Evolutionary conservation across 2,797 vertebrate species (phyloP), one percentile per base, ranked within the genome.

Genomic region (Eulemur mongoz): DNA sequence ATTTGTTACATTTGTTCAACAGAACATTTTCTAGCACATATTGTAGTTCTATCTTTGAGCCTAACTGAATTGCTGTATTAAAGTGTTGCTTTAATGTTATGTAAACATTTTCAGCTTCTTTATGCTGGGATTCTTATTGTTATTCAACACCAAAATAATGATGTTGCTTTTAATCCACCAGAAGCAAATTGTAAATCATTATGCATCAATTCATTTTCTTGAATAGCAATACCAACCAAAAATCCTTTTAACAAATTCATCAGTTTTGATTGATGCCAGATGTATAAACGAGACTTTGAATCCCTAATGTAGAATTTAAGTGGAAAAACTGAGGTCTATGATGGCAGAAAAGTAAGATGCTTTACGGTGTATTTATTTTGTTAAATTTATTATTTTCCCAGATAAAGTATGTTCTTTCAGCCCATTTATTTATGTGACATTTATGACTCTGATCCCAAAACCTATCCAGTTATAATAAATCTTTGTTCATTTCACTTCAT

Each of bases 381-480:
- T 94, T 94, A 75, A 95, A 93, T 79, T 85, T 45, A 92, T 88
- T 88, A 65, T 90, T 88, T 96, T 70, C 12, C n/a, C 50, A 65
- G 50, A 76, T 48, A 83, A 94, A 92, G 27, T 93, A 48, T 22
- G 69, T 35, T 93, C 43, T 52, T 92, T 76, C 6, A 38, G 45
- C 17, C 5, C 32, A 79, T 82, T 93, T 95, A 69, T 78, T 94
- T 85, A 61, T 65, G 30, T 88, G 63, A 43, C 78, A 87, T 94
- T 92, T 84, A 54, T 81, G 88, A 92, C 32, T 93, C 48, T 96
- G 22, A 10, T 75, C 80, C 82, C 50, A 87, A 94, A 93, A 69
- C 18, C 50, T 91, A 88, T 23, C 78, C 20, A 70, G 45, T 76
- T 83, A 40, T 30, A 61, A 90, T n/a, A 67, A 86, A 57, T 52